Conservation (phyloP, 2,888 invertebrate genomes). For the Trichogramma dendrolimi region DNA sequence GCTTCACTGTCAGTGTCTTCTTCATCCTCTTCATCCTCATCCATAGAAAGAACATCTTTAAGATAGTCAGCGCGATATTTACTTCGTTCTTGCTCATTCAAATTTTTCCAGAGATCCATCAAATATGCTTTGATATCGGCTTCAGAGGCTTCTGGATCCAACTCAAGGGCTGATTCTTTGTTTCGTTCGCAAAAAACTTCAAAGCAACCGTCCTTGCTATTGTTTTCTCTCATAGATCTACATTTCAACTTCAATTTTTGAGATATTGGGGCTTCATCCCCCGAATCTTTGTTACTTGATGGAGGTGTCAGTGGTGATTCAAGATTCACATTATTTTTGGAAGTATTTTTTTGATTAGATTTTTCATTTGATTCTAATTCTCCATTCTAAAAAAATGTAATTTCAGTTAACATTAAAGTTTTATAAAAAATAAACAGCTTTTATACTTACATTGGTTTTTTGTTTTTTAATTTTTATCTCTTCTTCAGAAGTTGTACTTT, state of each 20-base stretch:
- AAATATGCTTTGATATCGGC: slow-evolving; percentile 54
- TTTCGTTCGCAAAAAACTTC: slow-evolving; percentile 54
- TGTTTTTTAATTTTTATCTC: slow-evolving; percentile 11
- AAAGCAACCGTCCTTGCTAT: slow-evolving; percentile 48
- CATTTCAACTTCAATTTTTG: slow-evolving; percentile 32
- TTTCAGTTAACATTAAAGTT: neutral
- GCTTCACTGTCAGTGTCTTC: neutral
- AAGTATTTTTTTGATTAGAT: too few relatives aligned
- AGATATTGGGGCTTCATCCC: slow-evolving; percentile 36
- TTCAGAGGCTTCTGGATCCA: slow-evolving; percentile 54
- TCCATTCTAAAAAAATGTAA: slow-evolving; percentile 8
- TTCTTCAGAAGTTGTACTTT: slow-evolving; percentile 39
- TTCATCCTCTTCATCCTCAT: slow-evolving; percentile 22
- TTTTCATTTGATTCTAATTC: neutral
- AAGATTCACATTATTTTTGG: slow-evolving; percentile 28
- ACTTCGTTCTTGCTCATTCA: slow-evolving; percentile 45
- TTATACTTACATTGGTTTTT: slow-evolving; percentile 30
- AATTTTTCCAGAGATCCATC: slow-evolving; percentile 55
- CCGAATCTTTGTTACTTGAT: slow-evolving; percentile 40
- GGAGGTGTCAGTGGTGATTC: slow-evolving; percentile 44
- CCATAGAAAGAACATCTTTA: slow-evolving; percentile 19
- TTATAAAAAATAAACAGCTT: neutral
- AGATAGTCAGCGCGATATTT: slow-evolving; percentile 31
- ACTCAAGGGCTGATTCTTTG: slow-evolving; percentile 54
- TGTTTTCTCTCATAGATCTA: slow-evolving; percentile 20